Percentiles rank a stretch among this genome's conserved stretches.
Conservation (phyloP, 1,140 invertebrate genomes). For the Chymomyza costata region DNA sequence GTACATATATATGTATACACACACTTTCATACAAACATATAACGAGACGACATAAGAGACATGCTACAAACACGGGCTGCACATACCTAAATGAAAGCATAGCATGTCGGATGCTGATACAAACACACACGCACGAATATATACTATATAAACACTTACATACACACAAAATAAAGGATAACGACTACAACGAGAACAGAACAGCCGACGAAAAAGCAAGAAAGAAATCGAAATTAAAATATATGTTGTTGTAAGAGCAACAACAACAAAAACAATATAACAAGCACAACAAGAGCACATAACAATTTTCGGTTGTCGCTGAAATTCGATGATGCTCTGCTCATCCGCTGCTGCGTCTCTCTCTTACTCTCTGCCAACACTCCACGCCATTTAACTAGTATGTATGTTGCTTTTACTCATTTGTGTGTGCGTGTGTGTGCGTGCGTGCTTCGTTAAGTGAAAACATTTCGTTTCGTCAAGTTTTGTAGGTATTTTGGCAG, state of each 20-base stretch:
- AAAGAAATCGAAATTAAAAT: conserved; percentile 73
- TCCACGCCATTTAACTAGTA: too few species aligned
- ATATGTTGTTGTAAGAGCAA: conserved; percentile 42
- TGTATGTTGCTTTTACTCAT: too few species aligned
- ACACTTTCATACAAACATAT: conserved; percentile 13
- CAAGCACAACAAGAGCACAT: conserved; percentile 7
- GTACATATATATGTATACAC: too few species aligned
- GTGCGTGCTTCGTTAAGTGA: conserved; percentile 55
- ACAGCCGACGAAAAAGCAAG: conserved; percentile 41
- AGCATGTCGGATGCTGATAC: conserved; percentile 24
- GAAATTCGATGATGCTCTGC: conserved; percentile 62
- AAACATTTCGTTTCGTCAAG: conserved; percentile 66
- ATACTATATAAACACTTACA: too few species aligned
- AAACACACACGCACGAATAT: conserved; percentile 21
- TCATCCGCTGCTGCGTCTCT: conserved; percentile 3
- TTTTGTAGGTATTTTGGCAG: conserved; percentile 71
- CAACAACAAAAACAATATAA: conserved; percentile 23
- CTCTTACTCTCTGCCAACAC: background rate
- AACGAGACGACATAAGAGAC: too few species aligned
- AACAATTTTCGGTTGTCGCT: conserved; percentile 66
- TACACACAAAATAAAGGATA: conserved; percentile 64
- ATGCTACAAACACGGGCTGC: conserved; percentile 41
- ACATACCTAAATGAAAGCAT: conserved; percentile 30
- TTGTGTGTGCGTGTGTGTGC: conserved; percentile 17
- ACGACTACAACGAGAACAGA: conserved; percentile 15